A percentile compares a stretch with the other conserved stretches of the same genome.
Conservation (phyloP, 2,113 vertebrate species). For the Corythornis vintsioides region DNA sequence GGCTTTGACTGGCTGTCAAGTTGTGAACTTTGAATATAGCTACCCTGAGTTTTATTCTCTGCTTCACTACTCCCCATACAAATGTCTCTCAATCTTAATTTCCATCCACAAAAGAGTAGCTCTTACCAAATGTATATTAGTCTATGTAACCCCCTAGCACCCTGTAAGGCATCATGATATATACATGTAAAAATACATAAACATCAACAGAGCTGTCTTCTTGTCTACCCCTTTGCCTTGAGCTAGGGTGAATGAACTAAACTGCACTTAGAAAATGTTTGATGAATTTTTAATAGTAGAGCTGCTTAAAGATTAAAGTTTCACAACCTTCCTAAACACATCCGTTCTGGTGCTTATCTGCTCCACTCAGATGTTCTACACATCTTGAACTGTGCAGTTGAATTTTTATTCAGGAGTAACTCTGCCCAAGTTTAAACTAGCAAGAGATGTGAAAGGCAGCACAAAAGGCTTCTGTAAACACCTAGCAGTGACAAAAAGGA, state of each 20-base stretch:
- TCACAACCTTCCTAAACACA: not conserved
- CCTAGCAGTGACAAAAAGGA: not conserved
- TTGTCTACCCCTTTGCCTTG: not conserved
- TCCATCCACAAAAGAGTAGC: not conserved
- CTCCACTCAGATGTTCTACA: not conserved
- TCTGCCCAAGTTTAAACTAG: not conserved
- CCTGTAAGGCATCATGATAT: not conserved
- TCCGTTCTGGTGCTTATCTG: not conserved
- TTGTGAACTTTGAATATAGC: not conserved
- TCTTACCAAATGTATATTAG: not conserved
- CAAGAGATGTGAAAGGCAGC: not conserved
- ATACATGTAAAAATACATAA: not conserved
- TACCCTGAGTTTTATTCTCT: not conserved
- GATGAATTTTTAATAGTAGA: not conserved
- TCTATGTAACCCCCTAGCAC: not conserved
- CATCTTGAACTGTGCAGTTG: not conserved
- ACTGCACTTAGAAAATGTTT: not conserved
- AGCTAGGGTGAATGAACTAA: not conserved
- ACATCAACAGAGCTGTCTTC: not conserved
- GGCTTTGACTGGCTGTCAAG: not conserved
- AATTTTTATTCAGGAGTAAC: not conserved
- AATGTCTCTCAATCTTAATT: not conserved
- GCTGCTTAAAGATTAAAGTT: not conserved
- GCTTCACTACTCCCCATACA: not conserved
- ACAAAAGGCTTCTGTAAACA: not conserved